These are phyloP conservation scores for Sphinx pinastri DNA, from an alignment of 2,888 invertebrate species.

Conservation along the genomic window DNA sequence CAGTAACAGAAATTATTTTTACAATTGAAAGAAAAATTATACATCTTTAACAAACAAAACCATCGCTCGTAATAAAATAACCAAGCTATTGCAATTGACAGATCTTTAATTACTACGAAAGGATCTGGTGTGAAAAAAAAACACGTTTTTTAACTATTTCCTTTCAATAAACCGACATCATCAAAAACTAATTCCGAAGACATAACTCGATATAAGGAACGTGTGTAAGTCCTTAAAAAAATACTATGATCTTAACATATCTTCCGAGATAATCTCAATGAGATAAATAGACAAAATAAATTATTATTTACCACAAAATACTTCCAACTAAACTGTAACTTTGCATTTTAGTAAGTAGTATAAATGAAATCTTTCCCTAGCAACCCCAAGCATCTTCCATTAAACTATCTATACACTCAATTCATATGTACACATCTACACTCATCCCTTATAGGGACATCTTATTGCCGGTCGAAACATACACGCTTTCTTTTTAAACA, in stretches of 20 bases:
- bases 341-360: conserved; percentile 19
- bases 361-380: conserved; percentile 3
- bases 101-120: conserved; percentile 4
- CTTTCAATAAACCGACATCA: neutral
- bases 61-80: conserved; percentile 25
- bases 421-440: conserved; percentile 4
- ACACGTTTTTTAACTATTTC: neutral
- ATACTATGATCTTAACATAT: conserved; percentile 1
- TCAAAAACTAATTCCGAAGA: conserved; percentile 10
- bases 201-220: conserved; percentile 5
- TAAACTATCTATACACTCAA: conserved; percentile 4
- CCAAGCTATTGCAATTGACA: conserved; percentile 22
- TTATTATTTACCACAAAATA: conserved; percentile 23
- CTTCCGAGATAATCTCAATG: conserved; percentile 11
- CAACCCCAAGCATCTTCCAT: conserved; percentile 7
- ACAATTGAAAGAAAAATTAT: conserved; percentile 31
- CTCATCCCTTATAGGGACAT: conserved; percentile 6
- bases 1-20: conserved; percentile 21
- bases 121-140: neutral
- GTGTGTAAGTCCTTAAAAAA: conserved; percentile 5
- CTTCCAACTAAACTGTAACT: conserved; percentile 9
- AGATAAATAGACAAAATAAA: conserved; percentile 24
- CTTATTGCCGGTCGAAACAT: neutral
- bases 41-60: conserved; percentile 33
- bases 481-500: conserved; percentile 3